A percentile compares a stretch with the other conserved stretches of the same genome.
These are phyloP conservation scores for Phaethon lepturus DNA, from an alignment of 2,113 vertebrate species.

Conservation along the genomic window DNA sequence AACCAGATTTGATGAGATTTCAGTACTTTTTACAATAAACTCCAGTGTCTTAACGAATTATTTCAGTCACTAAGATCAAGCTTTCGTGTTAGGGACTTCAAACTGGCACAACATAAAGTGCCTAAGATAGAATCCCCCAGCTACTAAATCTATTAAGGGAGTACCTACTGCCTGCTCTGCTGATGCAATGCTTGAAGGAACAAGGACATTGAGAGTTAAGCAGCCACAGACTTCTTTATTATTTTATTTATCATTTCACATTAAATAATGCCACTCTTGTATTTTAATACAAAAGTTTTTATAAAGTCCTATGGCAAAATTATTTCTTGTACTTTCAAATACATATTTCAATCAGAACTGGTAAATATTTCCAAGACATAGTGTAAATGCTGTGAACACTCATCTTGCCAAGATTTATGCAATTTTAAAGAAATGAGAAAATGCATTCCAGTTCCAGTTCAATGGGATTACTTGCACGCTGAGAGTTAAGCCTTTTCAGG, in stretches of 20 bases:
- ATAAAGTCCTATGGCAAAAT: background rate
- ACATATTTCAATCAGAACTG: background rate
- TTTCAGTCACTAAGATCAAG: background rate
- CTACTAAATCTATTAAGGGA: background rate
- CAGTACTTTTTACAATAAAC: background rate
- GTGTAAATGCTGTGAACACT: background rate
- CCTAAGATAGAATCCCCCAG: background rate
- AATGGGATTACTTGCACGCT: constrained; percentile 35
- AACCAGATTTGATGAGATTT: background rate
- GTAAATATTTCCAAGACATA: background rate
- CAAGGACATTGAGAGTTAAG: background rate
- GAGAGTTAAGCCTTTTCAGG: constrained; percentile 41
- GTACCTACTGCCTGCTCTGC: background rate
- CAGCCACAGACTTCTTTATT: background rate
- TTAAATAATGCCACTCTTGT: background rate
- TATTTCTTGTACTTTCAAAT: background rate
- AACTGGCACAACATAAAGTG: background rate
- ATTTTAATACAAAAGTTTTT: background rate
- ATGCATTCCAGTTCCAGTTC: constrained; percentile 31
- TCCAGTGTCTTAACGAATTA: background rate
- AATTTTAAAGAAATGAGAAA: constrained; percentile 36
- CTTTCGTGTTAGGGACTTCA: background rate
- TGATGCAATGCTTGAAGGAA: background rate
- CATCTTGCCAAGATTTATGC: background rate
- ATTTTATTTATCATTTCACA: background rate